These are phyloP conservation scores for Neotoma lepida DNA, from an alignment of 2,113 vertebrate genomes.

Conservation along the genomic window DNA sequence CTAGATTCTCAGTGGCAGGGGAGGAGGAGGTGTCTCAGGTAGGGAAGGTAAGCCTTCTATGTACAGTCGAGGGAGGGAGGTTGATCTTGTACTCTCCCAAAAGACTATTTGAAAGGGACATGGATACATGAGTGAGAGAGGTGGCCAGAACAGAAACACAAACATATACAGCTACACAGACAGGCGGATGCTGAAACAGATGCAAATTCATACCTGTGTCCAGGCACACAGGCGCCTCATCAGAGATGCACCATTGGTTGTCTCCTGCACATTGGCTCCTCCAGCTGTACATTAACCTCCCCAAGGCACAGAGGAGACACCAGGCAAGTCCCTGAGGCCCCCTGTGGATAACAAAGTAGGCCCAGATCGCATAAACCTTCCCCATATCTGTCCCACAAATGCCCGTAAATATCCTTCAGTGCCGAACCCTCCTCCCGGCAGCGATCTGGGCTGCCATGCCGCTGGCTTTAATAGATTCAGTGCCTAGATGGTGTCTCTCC, in stretches of 20 bases:
- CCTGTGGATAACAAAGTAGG: neutral
- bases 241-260: accelerated
- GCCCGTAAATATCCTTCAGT: neutral
- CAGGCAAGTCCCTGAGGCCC: neutral
- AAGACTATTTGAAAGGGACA: neutral
- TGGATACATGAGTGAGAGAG: neutral
- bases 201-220: neutral
- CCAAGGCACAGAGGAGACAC: neutral
- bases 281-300: neutral
- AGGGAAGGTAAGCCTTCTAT: neutral
- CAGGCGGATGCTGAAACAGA: neutral
- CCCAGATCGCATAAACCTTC: neutral
- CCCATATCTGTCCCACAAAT: neutral
- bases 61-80: neutral
- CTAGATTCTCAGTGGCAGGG: neutral
- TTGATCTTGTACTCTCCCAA: neutral
- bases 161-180: neutral
- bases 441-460: neutral
- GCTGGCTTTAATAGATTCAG: neutral
- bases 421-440: neutral
- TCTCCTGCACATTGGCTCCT: neutral
- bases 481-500: neutral
- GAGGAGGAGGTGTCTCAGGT: neutral
- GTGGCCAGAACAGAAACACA: neutral
- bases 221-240: neutral